A percentile compares a stretch with the other conserved stretches of the same genome.
phyloP scores from a whole-genome alignment of 2,888 invertebrate species.

The Zygaena filipendulae region DNA sequence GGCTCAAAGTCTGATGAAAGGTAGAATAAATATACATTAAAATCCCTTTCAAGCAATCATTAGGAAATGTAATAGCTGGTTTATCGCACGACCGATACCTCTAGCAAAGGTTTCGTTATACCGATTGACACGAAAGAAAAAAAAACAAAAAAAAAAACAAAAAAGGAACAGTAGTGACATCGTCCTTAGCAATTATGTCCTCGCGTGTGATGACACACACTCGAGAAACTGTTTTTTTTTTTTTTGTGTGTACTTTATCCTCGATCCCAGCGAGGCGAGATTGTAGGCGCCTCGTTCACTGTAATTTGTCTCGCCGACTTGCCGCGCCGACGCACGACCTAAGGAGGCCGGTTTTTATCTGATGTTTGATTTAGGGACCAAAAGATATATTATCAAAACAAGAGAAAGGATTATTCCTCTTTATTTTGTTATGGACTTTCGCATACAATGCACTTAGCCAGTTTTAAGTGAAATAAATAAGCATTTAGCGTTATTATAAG shows the following conservation, averaged over 20 bases:
- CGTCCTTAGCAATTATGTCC: constrained; percentile 27
- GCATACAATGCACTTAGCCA: too few relatives aligned
- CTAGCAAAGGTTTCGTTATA: too few relatives aligned
- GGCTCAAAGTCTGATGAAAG: too few relatives aligned
- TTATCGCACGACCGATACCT: too few relatives aligned
- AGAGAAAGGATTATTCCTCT: constrained; percentile 3
- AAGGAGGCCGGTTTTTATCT: constrained; percentile 25
- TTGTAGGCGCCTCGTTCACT: constrained; percentile 39
- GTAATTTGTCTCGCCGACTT: constrained; percentile 45
- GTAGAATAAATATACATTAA: too few relatives aligned
- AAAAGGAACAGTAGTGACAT: too few relatives aligned
- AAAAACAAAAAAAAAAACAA: too few relatives aligned
- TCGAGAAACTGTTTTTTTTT: constrained; percentile 35
- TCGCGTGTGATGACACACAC: constrained; percentile 50
- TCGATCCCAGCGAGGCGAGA: constrained; percentile 31
- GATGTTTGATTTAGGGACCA: constrained; percentile 25
- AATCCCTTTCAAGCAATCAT: too few relatives aligned
- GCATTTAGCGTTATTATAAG: constrained; percentile 13
- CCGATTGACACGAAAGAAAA: too few relatives aligned
- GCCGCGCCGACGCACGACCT: constrained; percentile 25
- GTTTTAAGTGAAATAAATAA: too few relatives aligned
- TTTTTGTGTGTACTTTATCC: constrained; percentile 21
- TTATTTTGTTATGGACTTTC: too few relatives aligned
- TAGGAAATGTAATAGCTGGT: too few relatives aligned
- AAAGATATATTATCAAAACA: constrained; percentile 26